These are phyloP conservation scores for Naja naja DNA, from an alignment of 2,113 vertebrate genomes.

Conservation along the genomic window DNA sequence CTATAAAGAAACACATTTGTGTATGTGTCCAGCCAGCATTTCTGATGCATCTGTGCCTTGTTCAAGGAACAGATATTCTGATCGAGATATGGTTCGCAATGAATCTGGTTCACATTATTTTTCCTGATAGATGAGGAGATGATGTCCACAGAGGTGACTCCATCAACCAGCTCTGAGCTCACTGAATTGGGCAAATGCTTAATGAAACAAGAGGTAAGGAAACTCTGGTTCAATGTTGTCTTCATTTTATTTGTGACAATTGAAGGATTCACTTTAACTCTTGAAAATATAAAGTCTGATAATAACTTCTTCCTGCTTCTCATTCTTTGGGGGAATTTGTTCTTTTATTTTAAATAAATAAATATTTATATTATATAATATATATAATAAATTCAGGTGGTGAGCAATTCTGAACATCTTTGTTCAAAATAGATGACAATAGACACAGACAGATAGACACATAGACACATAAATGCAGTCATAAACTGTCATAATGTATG, in stretches of 20 bases:
- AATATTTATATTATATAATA: no score
- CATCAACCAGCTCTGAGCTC: constrained; percentile 75
- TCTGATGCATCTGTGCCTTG: neutral
- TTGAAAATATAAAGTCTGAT: neutral
- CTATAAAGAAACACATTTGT: neutral
- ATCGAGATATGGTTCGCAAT: neutral
- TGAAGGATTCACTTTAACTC: neutral
- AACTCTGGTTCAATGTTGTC: rapidly evolving
- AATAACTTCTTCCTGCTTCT: neutral
- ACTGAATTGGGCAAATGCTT: constrained; percentile 91
- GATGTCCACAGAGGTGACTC: constrained; percentile 81
- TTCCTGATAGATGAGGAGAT: constrained; percentile 85
- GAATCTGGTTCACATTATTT: constrained; percentile 19
- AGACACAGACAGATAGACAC: no score
- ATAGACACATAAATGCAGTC: neutral
- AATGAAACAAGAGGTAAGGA: constrained; percentile 85
- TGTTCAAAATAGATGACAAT: neutral
- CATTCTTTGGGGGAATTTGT: neutral
- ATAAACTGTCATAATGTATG: neutral
- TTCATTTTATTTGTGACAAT: neutral
- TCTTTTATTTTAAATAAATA: neutral
- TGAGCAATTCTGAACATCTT: neutral
- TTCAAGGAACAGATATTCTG: neutral
- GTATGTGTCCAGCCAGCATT: neutral
- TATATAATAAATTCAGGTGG: neutral